Evolutionary conservation across 2,797 vertebrate genomes (phyloP).

Genomic region (Chrysolophus pictus): DNA sequence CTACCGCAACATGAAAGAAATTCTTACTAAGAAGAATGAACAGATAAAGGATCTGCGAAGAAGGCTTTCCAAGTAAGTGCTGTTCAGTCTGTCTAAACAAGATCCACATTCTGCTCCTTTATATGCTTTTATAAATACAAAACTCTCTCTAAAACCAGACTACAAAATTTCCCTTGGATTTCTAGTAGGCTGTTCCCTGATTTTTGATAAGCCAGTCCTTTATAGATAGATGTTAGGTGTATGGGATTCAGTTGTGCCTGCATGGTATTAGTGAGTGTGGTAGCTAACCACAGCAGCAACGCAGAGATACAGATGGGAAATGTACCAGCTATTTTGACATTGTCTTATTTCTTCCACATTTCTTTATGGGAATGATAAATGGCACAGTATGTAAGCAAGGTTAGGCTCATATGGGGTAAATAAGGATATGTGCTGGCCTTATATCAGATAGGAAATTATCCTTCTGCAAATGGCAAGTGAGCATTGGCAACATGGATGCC

Average conservation of each 20-base stretch:
- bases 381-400: background rate
- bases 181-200: background rate
- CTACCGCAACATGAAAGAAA: slow-evolving; percentile 98
- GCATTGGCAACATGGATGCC: background rate
- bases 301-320: background rate
- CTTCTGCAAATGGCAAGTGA: background rate
- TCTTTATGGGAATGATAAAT: background rate
- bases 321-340: background rate
- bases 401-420: background rate
- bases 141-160: background rate
- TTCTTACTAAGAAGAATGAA: slow-evolving; percentile 95
- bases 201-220: background rate
- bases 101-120: background rate
- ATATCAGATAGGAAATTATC: rapidly evolving
- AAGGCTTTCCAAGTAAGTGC: slow-evolving; percentile 88
- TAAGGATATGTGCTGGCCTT: background rate
- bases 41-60: slow-evolving; percentile 94
- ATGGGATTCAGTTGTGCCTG: background rate
- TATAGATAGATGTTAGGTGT: background rate
- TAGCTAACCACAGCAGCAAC: background rate
- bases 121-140: background rate
- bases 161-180: background rate
- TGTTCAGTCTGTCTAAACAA: background rate
- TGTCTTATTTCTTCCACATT: background rate
- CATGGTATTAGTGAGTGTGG: background rate